These are phyloP conservation scores for Conopomorpha cramerella DNA, from an alignment of 1,140 invertebrate species.

Conservation along the genomic window DNA sequence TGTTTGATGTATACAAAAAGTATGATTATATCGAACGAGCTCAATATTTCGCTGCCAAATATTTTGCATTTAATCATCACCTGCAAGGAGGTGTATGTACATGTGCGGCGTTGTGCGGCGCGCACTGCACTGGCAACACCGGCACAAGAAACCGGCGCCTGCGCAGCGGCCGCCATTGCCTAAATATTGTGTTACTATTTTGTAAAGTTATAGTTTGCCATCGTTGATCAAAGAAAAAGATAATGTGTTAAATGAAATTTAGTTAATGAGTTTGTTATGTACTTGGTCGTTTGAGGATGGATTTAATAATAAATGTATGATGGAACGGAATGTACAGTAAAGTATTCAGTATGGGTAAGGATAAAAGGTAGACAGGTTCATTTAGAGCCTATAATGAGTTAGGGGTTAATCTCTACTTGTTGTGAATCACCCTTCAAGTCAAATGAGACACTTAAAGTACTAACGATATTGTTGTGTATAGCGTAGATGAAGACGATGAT, in stretches of 20 bases:
- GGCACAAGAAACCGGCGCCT: too few species aligned
- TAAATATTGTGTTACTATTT: slow-evolving; percentile 52
- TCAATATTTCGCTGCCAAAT: too few species aligned
- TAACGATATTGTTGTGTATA: slow-evolving; percentile 34
- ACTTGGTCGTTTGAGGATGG: slow-evolving; percentile 40
- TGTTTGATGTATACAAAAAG: too few species aligned
- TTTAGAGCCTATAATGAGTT: slow-evolving; percentile 25
- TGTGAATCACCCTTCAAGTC: slow-evolving; percentile 33
- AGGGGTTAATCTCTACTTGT: slow-evolving; percentile 43
- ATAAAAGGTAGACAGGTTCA: slow-evolving; percentile 21
- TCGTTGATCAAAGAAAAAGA: slow-evolving; percentile 49
- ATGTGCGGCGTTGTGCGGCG: too few species aligned
- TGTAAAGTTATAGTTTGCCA: slow-evolving; percentile 55
- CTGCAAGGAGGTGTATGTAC: too few species aligned
- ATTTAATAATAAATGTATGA: too few species aligned
- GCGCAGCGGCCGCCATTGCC: too few species aligned
- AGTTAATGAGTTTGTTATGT: slow-evolving; percentile 56
- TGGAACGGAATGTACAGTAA: slow-evolving; percentile 43
- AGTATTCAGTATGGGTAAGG: slow-evolving; percentile 34
- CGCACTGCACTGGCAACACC: too few species aligned
- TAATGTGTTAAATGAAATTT: slow-evolving; percentile 52
- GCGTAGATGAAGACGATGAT: slow-evolving; percentile 18
- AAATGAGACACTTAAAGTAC: slow-evolving; percentile 56
- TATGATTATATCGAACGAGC: too few species aligned
- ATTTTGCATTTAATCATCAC: too few species aligned